Percentiles rank a stretch among this genome's conserved stretches.
These are phyloP conservation scores for Rhagium mordax DNA, from an alignment of 2,888 invertebrate genomes.

Conservation along the genomic window DNA sequence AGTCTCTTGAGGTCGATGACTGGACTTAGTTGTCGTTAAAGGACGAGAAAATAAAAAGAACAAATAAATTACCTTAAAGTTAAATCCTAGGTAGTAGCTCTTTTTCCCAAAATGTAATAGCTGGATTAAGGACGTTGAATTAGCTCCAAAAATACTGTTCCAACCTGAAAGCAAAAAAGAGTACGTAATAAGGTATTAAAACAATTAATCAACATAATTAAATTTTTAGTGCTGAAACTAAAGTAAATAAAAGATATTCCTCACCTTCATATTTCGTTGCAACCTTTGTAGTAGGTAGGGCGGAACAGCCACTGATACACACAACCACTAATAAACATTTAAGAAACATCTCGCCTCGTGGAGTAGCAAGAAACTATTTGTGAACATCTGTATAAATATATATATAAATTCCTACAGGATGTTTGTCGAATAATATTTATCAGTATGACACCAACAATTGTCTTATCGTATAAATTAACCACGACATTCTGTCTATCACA, in stretches of 20 bases:
- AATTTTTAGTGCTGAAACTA: not conserved
- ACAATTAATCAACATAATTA: not conserved
- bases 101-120: conserved; percentile 18
- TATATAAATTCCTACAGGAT: not conserved
- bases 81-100: conserved; percentile 26
- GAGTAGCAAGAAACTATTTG: not conserved
- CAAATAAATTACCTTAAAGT: conserved; percentile 30
- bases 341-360: not conserved
- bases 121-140: conserved; percentile 16
- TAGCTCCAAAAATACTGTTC: not conserved
- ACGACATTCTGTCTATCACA: too few species aligned
- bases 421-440: not conserved
- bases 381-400: not conserved
- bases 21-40: too few species aligned
- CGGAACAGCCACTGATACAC: not conserved
- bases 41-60: not conserved
- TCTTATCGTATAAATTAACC: not conserved
- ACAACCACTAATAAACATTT: not conserved
- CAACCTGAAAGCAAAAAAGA: not conserved
- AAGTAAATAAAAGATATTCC: not conserved
- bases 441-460: not conserved
- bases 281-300: not conserved
- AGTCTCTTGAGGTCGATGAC: too few species aligned
- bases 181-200: too few species aligned
- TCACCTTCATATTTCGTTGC: not conserved